Evolutionary conservation across 2,113 vertebrate species (phyloP), one percentile per base, ranked within the genome.

Genomic region (Sceloporus undulatus): DNA sequence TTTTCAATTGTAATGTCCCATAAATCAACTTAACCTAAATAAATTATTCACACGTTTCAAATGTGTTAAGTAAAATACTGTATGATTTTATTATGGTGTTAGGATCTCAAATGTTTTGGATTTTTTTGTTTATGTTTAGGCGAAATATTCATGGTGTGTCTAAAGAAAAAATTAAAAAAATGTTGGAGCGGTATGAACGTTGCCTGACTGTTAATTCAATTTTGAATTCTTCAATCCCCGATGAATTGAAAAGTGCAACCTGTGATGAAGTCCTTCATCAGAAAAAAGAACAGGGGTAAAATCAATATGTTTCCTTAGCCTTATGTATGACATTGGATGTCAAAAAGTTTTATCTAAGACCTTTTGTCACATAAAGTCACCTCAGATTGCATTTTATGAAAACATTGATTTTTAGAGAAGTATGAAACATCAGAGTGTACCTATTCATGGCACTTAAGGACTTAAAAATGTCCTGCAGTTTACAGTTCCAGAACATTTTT

Each of bases 151-250:
- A 99, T 87, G 95, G 97, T 23, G 95, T 99, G n/a, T 96, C 96
- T 40, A 97, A 97, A 95, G 99, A 99, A 93, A 98, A 95, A 92
- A 98, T 99, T 80, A 95, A 95, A 88, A 97, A 96, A 92, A 99
- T 99, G 98, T 96, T 99, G 86, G 96, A 98, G 48, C 95, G 94
- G 4, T 99, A 97, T 84, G 98, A 99, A 42, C 97, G 92, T 88
- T 97, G 96, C 71, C 97, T 99, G 91, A 96, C 98, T 9, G 95
- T 99, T 89, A 95, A 96, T 48, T 96, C 97, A 77, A 96, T 99
- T 88, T 95, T 99, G 97, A 94, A 95, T 91, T 98, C 98, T 92
- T 95, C 96, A 48, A 91, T 95, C 85, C 97, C 97, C 89, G 95
- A 95, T 75, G 94, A 92, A 92, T 42, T 89, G 62, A 95, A 97